Evolutionary conservation across 2,888 invertebrate genomes (phyloP).

Genomic region (Noctua fimbriata): DNA sequence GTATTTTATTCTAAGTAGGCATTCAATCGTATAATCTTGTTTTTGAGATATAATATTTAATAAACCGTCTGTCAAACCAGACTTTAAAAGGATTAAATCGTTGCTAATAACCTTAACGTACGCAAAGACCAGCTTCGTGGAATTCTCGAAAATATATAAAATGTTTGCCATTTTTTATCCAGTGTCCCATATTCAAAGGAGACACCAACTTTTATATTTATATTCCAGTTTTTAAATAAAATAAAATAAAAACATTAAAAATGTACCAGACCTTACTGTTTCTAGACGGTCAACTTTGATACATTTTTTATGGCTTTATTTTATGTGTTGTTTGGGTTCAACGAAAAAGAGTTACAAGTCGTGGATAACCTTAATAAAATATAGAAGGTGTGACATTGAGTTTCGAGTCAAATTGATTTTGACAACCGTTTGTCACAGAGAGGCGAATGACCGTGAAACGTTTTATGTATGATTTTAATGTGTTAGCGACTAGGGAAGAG

Average conservation of each 20-base stretch:
- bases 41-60: slow-evolving; percentile 3
- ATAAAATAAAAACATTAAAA: slow-evolving; percentile 24
- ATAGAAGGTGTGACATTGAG: not conserved
- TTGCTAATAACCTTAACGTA: not conserved
- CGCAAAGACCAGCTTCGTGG: not conserved
- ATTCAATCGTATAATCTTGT: not conserved
- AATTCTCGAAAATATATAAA: slow-evolving; percentile 2
- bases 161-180: slow-evolving; percentile 5
- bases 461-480: not conserved
- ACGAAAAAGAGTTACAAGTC: not conserved
- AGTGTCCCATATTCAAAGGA: slow-evolving; percentile 10
- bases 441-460: not conserved
- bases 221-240: slow-evolving; percentile 5
- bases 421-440: not conserved
- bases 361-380: not conserved
- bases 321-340: slow-evolving; percentile 10
- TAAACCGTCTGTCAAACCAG: not conserved
- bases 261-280: not conserved
- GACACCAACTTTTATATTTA: not conserved
- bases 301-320: slow-evolving; percentile 24
- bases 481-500: not conserved
- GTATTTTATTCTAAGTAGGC: not conserved
- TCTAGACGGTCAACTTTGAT: slow-evolving; percentile 7
- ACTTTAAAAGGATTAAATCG: not conserved
- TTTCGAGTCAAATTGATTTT: slow-evolving; percentile 1